Percentiles rank a stretch among this genome's conserved stretches.
Conservation (phyloP, 2,113 vertebrate species). For the Eptesicus fuscus region DNA sequence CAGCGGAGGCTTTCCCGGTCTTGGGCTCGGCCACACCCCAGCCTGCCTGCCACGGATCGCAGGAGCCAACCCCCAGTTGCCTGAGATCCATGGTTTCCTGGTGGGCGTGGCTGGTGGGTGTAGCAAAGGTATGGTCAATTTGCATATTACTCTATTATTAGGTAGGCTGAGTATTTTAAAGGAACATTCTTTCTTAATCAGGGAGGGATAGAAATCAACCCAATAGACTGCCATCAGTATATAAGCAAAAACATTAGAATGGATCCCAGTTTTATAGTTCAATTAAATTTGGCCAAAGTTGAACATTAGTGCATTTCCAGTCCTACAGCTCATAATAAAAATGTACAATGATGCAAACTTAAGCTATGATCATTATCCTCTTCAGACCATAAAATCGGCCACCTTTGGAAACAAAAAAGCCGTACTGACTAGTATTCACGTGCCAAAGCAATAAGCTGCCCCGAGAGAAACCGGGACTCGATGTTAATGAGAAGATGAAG, state of each 20-base stretch:
- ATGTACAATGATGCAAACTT: background rate
- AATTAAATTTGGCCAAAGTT: background rate
- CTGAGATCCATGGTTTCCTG: no score
- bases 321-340: slow-evolving; percentile 14
- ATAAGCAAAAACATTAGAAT: background rate
- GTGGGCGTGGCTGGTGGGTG: no score
- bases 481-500: slow-evolving; percentile 40
- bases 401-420: slow-evolving; percentile 2
- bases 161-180: background rate
- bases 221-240: background rate
- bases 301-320: background rate
- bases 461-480: background rate
- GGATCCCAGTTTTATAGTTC: slow-evolving; percentile 9
- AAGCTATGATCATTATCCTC: slow-evolving; percentile 11
- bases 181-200: background rate
- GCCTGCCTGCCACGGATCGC: no score
- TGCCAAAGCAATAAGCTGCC: background rate
- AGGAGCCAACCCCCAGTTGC: no score
- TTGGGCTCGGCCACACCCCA: no score
- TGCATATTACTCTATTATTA: no score
- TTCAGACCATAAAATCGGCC: background rate
- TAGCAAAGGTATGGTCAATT: no score
- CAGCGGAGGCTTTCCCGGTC: no score
- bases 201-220: background rate
- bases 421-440: background rate